phyloP scores from a whole-genome alignment of 2,888 invertebrate species.

The Leucoma salicis region DNA sequence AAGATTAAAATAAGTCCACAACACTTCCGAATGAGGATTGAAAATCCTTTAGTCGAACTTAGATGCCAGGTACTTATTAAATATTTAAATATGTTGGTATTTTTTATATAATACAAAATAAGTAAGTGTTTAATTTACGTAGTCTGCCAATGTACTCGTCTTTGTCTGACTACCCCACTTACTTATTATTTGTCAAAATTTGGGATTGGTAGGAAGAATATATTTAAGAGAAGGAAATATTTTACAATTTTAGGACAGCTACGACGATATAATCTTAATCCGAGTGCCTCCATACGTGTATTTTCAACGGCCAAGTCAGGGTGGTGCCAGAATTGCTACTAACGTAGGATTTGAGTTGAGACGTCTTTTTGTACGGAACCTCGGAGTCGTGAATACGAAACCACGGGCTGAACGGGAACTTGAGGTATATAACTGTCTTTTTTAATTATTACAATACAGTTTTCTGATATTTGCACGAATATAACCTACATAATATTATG shows the following conservation, averaged over 20 bases:
- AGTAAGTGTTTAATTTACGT: background rate
- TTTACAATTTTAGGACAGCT: slow-evolving; percentile 37
- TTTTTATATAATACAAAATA: background rate
- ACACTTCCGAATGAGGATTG: slow-evolving; percentile 48
- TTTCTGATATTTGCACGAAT: no score
- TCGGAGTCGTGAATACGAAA: slow-evolving; percentile 33
- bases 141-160: background rate
- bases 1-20: slow-evolving; percentile 43
- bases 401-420: slow-evolving; percentile 38
- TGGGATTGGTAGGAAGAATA: background rate
- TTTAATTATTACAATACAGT: background rate
- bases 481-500: no score
- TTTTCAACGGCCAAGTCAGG: slow-evolving; percentile 44
- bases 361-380: slow-evolving; percentile 44
- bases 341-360: slow-evolving; percentile 31
- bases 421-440: slow-evolving; percentile 36
- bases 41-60: slow-evolving; percentile 50
- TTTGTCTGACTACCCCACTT: background rate
- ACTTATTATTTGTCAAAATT: background rate
- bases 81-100: no score
- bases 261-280: slow-evolving; percentile 44
- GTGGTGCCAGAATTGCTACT: slow-evolving; percentile 29
- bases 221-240: no score
- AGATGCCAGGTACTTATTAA: slow-evolving; percentile 51
- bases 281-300: slow-evolving; percentile 40